Evolutionary conservation across 2,797 vertebrate genomes (phyloP).

Genomic region (Dipus sagitta): DNA sequence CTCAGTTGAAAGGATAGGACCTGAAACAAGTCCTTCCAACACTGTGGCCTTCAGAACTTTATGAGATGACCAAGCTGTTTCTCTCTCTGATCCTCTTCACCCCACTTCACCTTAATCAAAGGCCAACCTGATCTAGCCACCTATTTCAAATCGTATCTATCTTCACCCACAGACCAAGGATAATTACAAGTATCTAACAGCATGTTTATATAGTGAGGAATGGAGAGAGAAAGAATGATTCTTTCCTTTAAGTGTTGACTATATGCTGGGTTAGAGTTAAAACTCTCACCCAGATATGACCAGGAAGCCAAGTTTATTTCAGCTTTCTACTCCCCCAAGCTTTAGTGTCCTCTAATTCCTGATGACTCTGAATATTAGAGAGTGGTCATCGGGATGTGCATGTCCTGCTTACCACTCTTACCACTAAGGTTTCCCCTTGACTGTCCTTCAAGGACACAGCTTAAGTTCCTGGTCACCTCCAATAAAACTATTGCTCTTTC

Average conservation of each 20-base stretch:
- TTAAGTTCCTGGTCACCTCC: background rate
- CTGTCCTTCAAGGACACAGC: background rate
- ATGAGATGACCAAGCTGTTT: background rate
- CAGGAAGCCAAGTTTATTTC: background rate
- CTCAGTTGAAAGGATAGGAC: background rate
- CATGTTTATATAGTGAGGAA: background rate
- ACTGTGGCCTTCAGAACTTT: background rate
- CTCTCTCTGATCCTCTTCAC: background rate
- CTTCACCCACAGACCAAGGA: background rate
- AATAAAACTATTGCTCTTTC: background rate
- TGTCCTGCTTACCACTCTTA: background rate
- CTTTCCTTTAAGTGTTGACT: background rate
- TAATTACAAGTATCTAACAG: background rate
- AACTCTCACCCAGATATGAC: background rate
- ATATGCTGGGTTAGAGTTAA: background rate
- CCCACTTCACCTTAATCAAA: background rate
- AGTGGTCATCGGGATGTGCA: background rate
- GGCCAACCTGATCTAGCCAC: background rate
- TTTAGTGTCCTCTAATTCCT: background rate
- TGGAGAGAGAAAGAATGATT: background rate
- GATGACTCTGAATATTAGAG: slow-evolving; percentile 4
- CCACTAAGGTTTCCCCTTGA: background rate
- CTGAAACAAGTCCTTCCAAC: background rate
- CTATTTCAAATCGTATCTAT: background rate
- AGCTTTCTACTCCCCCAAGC: background rate